A percentile compares a stretch with the other conserved stretches of the same genome.
These are phyloP conservation scores for Drosophila leontia DNA, from an alignment of 1,140 invertebrate genomes.

Conservation along the genomic window DNA sequence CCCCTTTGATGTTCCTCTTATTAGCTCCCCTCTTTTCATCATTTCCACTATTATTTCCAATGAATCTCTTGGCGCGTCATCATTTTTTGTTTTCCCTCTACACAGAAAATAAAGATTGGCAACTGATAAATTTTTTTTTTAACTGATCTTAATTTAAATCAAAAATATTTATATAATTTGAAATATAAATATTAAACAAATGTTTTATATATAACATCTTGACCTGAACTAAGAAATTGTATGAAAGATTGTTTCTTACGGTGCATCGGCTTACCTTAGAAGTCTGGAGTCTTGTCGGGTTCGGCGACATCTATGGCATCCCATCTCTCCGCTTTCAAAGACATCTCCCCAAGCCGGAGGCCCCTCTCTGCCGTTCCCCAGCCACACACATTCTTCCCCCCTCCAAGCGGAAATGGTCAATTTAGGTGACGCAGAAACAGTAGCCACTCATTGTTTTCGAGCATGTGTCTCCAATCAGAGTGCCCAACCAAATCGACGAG, in stretches of 20 bases:
- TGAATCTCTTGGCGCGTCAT: constrained; percentile 23
- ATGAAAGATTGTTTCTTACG: background rate
- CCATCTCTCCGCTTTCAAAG: background rate
- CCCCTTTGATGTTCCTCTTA: constrained; percentile 16
- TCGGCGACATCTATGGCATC: constrained; percentile 42
- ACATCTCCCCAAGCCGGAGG: background rate
- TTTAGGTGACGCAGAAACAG: constrained; percentile 61
- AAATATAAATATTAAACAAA: background rate
- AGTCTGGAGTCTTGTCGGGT: constrained; percentile 9
- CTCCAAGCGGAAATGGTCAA: constrained; percentile 67
- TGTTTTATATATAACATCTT: too few species aligned
- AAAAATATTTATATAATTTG: background rate
- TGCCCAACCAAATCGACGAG: background rate
- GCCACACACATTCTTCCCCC: constrained; percentile 9
- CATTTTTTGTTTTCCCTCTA: constrained; percentile 10
- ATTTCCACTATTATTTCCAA: constrained; percentile 17
- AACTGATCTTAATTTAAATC: background rate
- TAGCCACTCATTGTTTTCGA: constrained; percentile 61
- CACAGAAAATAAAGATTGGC: constrained; percentile 2
- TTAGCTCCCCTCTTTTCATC: constrained; percentile 22
- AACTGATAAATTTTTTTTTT: too few species aligned
- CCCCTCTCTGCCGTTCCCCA: background rate
- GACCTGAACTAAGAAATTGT: background rate
- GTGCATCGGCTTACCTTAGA: constrained; percentile 24
- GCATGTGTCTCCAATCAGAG: constrained; percentile 34